These are phyloP conservation scores for Trypoxylus dichotomus DNA, from an alignment of 1,140 invertebrate genomes.

Conservation along the genomic window DNA sequence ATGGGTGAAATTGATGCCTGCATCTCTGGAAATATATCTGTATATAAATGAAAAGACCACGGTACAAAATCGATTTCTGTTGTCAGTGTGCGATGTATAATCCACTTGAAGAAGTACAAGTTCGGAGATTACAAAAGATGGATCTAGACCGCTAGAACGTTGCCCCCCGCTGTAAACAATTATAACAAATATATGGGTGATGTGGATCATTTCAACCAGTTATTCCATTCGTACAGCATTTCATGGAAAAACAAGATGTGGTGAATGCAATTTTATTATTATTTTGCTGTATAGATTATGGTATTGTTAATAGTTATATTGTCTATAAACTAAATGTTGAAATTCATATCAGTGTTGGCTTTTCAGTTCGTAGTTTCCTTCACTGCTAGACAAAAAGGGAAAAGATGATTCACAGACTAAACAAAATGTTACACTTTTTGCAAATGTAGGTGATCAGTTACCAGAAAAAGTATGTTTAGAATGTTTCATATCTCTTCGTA, in stretches of 20 bases:
- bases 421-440: neutral
- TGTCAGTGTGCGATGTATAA: neutral
- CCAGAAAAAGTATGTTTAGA: neutral
- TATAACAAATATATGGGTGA: constrained; percentile 51
- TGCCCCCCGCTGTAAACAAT: constrained; percentile 46
- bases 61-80: no score
- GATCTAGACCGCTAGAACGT: neutral
- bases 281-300: neutral
- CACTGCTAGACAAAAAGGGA: neutral
- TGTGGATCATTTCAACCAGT: constrained; percentile 50
- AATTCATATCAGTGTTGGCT: neutral
- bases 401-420: neutral
- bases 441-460: neutral
- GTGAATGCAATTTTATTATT: neutral
- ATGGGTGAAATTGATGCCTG: no score
- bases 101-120: neutral
- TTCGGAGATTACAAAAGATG: neutral
- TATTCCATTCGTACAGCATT: constrained; percentile 43
- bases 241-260: neutral
- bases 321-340: neutral
- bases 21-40: no score
- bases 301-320: neutral
- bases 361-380: neutral
- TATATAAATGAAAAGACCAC: no score
- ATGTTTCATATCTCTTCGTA: neutral